phyloP scores from a whole-genome alignment of 2,888 invertebrate species.

The Drosophila algonquin region DNA sequence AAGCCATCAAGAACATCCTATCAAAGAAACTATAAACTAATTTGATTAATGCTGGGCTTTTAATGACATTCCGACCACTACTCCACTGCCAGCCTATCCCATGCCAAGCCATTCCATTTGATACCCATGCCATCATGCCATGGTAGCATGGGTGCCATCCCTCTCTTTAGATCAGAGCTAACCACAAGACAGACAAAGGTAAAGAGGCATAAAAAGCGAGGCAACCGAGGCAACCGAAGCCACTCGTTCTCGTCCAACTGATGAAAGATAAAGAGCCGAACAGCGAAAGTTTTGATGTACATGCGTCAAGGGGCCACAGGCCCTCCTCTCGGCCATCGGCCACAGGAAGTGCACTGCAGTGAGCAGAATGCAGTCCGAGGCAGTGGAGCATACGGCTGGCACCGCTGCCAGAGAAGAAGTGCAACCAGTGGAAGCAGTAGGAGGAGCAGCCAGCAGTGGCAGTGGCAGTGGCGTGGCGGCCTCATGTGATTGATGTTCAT shows the following conservation, averaged over 20 bases:
- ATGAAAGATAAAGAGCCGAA: conserved; percentile 74
- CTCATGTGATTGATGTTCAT: conserved; percentile 80
- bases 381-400: conserved; percentile 46
- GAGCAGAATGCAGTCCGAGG: conserved; percentile 57
- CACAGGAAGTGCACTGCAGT: conserved; percentile 74
- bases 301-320: conserved; percentile 49
- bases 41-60: conserved; percentile 49
- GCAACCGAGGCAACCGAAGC: conserved; percentile 17
- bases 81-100: background rate
- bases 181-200: conserved; percentile 56
- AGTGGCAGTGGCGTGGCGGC: conserved; percentile 75
- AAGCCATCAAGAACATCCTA: background rate
- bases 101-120: background rate
- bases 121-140: background rate
- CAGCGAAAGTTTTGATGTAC: conserved; percentile 75
- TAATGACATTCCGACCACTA: conserved; percentile 35
- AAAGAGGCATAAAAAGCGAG: conserved; percentile 55
- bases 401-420: conserved; percentile 24
- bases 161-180: conserved; percentile 25
- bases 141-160: background rate
- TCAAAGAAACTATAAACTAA: conserved; percentile 37
- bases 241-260: conserved; percentile 32
- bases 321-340: background rate
- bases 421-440: conserved; percentile 27
- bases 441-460: conserved; percentile 68